Percentiles rank a stretch among this genome's conserved stretches.
Conservation (phyloP, 2,888 invertebrate genomes). For the Ochropleura leucogaster region DNA sequence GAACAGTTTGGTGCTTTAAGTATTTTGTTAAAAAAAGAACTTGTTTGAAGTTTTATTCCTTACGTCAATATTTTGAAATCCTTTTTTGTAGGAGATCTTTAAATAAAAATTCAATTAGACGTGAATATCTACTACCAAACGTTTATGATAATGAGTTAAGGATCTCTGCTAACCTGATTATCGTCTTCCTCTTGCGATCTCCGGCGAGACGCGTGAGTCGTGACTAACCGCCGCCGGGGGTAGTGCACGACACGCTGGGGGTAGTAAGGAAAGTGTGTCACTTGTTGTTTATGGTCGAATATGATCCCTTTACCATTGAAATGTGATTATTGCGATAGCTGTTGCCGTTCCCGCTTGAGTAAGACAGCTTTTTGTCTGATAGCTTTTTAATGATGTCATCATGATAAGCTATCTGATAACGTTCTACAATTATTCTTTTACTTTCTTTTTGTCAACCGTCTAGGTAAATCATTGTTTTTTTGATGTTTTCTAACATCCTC, state of each 20-base stretch:
- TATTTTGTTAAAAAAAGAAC: neutral
- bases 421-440: neutral
- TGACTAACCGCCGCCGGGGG: neutral
- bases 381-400: too few species aligned
- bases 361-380: neutral
- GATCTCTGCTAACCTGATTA: conserved; percentile 40
- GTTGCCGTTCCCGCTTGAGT: neutral
- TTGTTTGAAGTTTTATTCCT: neutral
- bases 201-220: conserved; percentile 18
- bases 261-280: neutral
- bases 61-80: neutral
- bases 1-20: neutral
- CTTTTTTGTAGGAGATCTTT: neutral
- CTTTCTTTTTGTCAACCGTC: neutral
- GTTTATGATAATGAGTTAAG: conserved; percentile 28
- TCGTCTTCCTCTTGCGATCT: conserved; percentile 20
- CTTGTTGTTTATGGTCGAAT: conserved; percentile 18
- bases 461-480: neutral
- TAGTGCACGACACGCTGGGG: too few species aligned
- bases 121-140: conserved; percentile 1
- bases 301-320: conserved; percentile 20
- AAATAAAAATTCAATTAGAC: neutral
- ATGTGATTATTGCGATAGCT: conserved; percentile 5
- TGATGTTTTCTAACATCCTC: neutral
- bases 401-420: neutral